Base-by-base conservation (phyloP, 2,797 vertebrate genomes). In the Eleutherodactylus coqui region DNA sequence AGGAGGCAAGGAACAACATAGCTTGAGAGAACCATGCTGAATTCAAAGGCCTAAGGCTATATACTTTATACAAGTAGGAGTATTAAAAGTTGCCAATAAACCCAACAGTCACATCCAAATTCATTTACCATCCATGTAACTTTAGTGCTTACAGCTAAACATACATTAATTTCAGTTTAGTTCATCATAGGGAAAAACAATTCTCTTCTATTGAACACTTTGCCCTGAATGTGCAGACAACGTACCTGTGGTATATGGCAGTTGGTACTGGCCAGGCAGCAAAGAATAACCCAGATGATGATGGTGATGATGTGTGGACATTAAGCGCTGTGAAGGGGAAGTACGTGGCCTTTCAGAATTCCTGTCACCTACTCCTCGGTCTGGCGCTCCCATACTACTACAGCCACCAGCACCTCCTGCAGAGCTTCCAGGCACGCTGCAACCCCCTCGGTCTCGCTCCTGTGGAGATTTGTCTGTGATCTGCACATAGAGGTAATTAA, bases 281-380 rank as follows among this genome's bases (percentile, higher is more conserved):
- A 99, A 91, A 0, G 96, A 97, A 92, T 99, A 99, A 82, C 96
- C 96, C 89, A 99, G 91, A 93, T 99, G 98, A 92, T 99, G 98
- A 90, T 99, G 98, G 93, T 99, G 98, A 93, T 99, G 98, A 78
- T 99, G 98, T 0, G 98, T 96, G 9, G 98, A 96, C 95, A 99
- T 97, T 91, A 99, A 95, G 89, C 98, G 96, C 91, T 99, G 98
- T 2, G 98, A 99, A 3, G 98, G 98, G 0, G 98, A 99, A 32
- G 97, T 98, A 85, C 98, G 97, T 0, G 98, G 97, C 75, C 97
- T 95, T 88, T 98, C 97, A 0, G 94, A 62, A 1, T 95, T 96
- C 85, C 95, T 90, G 87, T 96, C 95, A 76, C 91, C 91, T 38
- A 82, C 32, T 0, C 94, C 89, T 0, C 89, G 83, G 0, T 91